Percentiles rank a stretch among this genome's conserved stretches.
Conservation (phyloP, 2,797 vertebrate genomes). For the Lutjanus argentimaculatus region DNA sequence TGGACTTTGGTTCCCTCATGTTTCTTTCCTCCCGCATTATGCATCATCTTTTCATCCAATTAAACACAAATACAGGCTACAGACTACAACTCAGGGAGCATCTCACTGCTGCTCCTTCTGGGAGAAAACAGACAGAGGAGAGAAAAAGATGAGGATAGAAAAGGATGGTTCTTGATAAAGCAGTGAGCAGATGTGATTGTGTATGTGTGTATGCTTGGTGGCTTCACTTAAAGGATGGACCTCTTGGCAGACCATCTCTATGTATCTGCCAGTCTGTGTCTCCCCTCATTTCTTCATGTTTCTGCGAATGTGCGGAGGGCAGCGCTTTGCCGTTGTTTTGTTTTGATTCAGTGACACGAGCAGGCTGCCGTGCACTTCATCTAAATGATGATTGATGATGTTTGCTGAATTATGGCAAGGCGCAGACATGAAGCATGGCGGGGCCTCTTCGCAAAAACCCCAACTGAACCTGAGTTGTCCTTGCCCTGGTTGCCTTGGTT, state of each 20-base stretch:
- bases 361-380: constrained; percentile 40
- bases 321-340: constrained; percentile 15
- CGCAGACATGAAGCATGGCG: constrained; percentile 30
- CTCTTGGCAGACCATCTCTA: constrained; percentile 40
- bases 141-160: not conserved
- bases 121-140: constrained; percentile 23
- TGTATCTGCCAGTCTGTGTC: constrained; percentile 51
- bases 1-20: constrained; percentile 77
- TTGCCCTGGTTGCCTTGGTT: constrained; percentile 76
- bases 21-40: constrained; percentile 74
- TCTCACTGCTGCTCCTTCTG: constrained; percentile 44
- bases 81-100: constrained; percentile 60
- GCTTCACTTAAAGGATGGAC: constrained; percentile 49
- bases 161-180: constrained; percentile 24
- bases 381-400: constrained; percentile 71
- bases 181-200: constrained; percentile 18
- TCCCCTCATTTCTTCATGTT: constrained; percentile 47
- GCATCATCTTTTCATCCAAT: constrained; percentile 84
- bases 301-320: constrained; percentile 46
- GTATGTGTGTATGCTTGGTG: constrained; percentile 35
- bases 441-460: constrained; percentile 22
- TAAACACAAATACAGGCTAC: constrained; percentile 76
- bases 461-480: constrained; percentile 61
- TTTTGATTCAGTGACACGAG: constrained; percentile 55
- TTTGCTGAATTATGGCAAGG: constrained; percentile 51